Percentiles rank a stretch among this genome's conserved stretches.
Conservation (phyloP, 2,888 invertebrate genomes). For the Drosophila falleni region DNA sequence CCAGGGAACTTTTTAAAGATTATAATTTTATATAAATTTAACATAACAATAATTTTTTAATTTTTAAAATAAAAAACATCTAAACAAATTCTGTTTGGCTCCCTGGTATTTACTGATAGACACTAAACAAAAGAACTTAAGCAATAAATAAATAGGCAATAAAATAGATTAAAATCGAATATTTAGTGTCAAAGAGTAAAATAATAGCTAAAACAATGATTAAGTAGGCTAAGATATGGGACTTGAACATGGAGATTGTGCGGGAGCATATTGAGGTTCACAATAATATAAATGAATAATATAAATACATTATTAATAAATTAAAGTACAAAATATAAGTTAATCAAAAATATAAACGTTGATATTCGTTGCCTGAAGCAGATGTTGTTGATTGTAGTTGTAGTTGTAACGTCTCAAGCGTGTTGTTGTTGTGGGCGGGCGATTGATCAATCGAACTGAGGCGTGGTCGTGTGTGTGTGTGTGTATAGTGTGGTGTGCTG, state of each 20-base stretch:
- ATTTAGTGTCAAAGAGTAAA: conserved; percentile 12
- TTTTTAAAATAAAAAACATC: too few species aligned
- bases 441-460: conserved; percentile 11
- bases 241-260: background rate
- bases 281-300: conserved; percentile 7
- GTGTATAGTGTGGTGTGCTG: conserved; percentile 8
- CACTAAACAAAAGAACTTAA: conserved; percentile 24
- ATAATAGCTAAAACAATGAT: conserved; percentile 31
- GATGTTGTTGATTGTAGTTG: conserved; percentile 6
- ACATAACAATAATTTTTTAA: too few species aligned
- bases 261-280: background rate
- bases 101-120: background rate
- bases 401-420: conserved; percentile 9
- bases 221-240: conserved; percentile 30
- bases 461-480: conserved; percentile 12
- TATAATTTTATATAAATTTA: too few species aligned
- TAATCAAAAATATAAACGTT: background rate
- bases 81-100: too few species aligned
- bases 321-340: conserved; percentile 2
- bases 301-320: background rate
- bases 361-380: conserved; percentile 13
- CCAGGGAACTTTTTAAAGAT: too few species aligned
- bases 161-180: conserved; percentile 19
- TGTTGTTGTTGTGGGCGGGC: conserved; percentile 9
- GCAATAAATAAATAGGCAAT: conserved; percentile 41